Evolutionary conservation across 2,113 vertebrate species (phyloP).

Genomic region (Gambusia holbrooki): DNA sequence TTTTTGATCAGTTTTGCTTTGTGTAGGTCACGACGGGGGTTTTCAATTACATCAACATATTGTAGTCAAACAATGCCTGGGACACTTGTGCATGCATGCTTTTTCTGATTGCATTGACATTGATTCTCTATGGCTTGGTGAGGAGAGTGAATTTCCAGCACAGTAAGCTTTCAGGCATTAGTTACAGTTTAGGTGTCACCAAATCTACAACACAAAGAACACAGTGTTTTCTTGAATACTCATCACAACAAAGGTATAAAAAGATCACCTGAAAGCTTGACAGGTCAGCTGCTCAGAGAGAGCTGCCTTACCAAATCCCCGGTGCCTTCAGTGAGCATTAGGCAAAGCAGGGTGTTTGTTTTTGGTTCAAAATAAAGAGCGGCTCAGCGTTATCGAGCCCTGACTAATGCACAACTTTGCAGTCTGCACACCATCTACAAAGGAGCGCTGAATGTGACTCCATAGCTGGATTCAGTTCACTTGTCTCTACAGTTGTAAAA

Average conservation of each 20-base stretch:
- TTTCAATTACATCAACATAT: background rate
- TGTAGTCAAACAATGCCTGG: background rate
- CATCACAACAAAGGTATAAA: slow-evolving; percentile 22
- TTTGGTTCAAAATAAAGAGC: slow-evolving; percentile 33
- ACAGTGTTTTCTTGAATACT: slow-evolving; percentile 28
- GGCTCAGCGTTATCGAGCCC: slow-evolving; percentile 41
- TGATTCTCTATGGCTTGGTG: slow-evolving; percentile 27
- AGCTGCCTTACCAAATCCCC: slow-evolving; percentile 9
- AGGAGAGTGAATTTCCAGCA: slow-evolving; percentile 30
- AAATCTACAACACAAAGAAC: slow-evolving; percentile 18
- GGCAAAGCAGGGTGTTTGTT: slow-evolving; percentile 32
- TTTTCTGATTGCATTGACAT: slow-evolving; percentile 42
- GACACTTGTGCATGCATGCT: background rate
- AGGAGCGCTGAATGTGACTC: slow-evolving; percentile 48
- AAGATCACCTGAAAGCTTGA: slow-evolving; percentile 20
- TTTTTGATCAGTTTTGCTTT: no score
- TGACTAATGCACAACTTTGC: slow-evolving; percentile 66
- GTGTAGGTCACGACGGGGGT: no score
- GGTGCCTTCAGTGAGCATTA: slow-evolving; percentile 7
- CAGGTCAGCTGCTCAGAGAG: slow-evolving; percentile 21
- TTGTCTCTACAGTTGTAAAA: slow-evolving; percentile 71
- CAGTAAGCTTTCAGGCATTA: slow-evolving; percentile 43
- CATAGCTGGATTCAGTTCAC: slow-evolving; percentile 51
- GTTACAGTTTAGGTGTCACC: slow-evolving; percentile 51
- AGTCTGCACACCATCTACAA: slow-evolving; percentile 50